Base-by-base conservation (phyloP, 2,113 vertebrate species). In the Pelvicachromis taeniatus region DNA sequence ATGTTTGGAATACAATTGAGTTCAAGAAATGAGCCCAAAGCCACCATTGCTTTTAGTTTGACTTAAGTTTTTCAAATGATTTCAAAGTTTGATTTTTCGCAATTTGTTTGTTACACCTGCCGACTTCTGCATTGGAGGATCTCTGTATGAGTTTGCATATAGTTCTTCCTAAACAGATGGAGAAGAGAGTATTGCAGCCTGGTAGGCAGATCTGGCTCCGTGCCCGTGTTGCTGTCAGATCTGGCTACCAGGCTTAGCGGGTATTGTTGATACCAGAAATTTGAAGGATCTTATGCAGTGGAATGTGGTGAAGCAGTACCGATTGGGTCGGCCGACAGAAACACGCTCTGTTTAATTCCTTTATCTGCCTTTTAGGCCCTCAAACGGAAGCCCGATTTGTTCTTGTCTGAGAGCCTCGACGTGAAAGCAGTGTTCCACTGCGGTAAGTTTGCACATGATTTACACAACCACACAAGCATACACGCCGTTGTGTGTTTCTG, bases 371-470 rank as follows among this genome's bases (percentile, higher is more conserved):
- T 94, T 65, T 97, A 99, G 99, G 98, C 98, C 93, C 96, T 99
- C 96, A 99, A 99, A 97, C 96, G 98, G 97, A 99, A 99, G 91
- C 98, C 98, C 29, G 98, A 99, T 95, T 96, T 99, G 94, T 99
- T 97, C 96, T 96, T 99, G 94, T 99, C 98, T 93, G 97, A 98
- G 94, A 98, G 96, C 94, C 95, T 99, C 93, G 99, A 99, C 38
- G 97, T 99, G 94, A 99, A 99, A 95, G 98, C 98, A 9, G 96
- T 99, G 85, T 99, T 98, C 94, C 98, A 99, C 81, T 99, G 99
- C 94, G 99, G 99, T 99, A 96, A 98, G 99, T 97, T 85, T 50
- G 35, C 83, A 26, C 83, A 33, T 50, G 6, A 26, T 65, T 80
- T 23, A 61, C 48, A 90, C 38, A 88, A 52, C 55, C 42, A 48